Conservation (phyloP, 2,888 invertebrate species). For the Nemotelus nigrinus region DNA sequence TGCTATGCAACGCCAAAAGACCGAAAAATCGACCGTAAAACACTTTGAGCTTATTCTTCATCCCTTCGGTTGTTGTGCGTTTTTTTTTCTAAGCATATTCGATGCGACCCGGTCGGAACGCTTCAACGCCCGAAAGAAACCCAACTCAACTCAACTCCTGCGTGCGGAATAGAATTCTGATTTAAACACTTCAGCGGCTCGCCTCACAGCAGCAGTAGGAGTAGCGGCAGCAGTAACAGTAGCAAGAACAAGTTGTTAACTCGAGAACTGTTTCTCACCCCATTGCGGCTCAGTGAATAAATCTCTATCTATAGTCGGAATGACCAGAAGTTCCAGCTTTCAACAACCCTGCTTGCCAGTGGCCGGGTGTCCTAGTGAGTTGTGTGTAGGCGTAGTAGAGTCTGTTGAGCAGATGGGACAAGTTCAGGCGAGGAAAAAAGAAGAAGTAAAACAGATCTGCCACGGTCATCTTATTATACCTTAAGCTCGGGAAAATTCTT, state of each 20-base stretch:
- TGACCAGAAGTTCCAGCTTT: background rate
- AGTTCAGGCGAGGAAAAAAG: background rate
- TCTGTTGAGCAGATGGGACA: slow-evolving; percentile 16
- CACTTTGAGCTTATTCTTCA: slow-evolving; percentile 26
- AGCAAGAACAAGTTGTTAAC: slow-evolving; percentile 37
- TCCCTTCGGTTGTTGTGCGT: background rate
- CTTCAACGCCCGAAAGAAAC: background rate
- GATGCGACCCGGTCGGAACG: background rate
- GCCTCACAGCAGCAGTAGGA: too few relatives aligned
- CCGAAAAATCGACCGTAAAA: slow-evolving; percentile 34
- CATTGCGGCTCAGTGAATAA: slow-evolving; percentile 27
- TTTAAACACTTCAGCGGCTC: slow-evolving; percentile 32
- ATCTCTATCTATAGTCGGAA: slow-evolving; percentile 14
- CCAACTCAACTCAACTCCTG: background rate
- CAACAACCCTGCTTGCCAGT: background rate
- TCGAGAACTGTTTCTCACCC: slow-evolving; percentile 34
- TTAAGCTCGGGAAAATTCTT: background rate
- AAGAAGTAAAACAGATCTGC: slow-evolving; percentile 1
- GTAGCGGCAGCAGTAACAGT: too few relatives aligned
- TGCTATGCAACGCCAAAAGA: slow-evolving; percentile 1
- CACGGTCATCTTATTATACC: background rate
- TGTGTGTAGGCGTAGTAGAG: slow-evolving; percentile 13
- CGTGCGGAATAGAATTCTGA: slow-evolving; percentile 31
- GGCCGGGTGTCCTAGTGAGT: background rate
- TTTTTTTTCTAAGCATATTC: background rate